Base-by-base conservation (phyloP, 2,888 invertebrate genomes). In the Papilio elwesi region DNA sequence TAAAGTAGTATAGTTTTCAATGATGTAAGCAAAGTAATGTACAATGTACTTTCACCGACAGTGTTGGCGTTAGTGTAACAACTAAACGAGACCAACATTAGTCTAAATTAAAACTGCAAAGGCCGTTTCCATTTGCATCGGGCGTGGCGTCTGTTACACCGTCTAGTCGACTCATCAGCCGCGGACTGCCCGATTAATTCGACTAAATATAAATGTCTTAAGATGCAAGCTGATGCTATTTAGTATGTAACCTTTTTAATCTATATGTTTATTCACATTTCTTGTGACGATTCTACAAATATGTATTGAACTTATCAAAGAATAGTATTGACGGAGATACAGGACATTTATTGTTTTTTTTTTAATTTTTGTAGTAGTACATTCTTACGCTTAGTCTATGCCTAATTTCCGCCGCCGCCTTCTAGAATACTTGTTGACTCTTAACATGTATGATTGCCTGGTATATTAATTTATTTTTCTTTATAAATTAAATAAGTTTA, bases 61-160 rank as follows among this genome's bases (percentile, higher is more conserved):
- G 15, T 11, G 63, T 64, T 64, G 68, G 68, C 55, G 72, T 68
- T 48, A n/a, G 57, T 59, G 38, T n/a, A 36, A 4, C 47, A 26
- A 13, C 67, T 67, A 59, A 73, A 59, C 59, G 15, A 52, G 70
- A 49, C n/a, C 64, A 65, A 76, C 79, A 81, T 80, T 81, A 80
- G 80, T 81, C 78, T 81, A 80, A 81, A 81, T 81, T 82, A 87
- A 88, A 87, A 81, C 85, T 80, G 82, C 80, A 83, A 86, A 92
- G 92, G 92, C 88, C 92, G 87, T 87, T 85, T 91, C 83, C 89
- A 93, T 93, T 92, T 92, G 93, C 91, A 90, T 90, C 80, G 87
- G 92, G 85, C 93, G 92, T 92, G 92, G 92, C 83, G 93, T 92
- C 93, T 92, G 92, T 85, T 81, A 79, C 79, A 77, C 78, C 83